Evolutionary conservation across 2,113 vertebrate genomes (phyloP).

Genomic region (Columba livia): DNA sequence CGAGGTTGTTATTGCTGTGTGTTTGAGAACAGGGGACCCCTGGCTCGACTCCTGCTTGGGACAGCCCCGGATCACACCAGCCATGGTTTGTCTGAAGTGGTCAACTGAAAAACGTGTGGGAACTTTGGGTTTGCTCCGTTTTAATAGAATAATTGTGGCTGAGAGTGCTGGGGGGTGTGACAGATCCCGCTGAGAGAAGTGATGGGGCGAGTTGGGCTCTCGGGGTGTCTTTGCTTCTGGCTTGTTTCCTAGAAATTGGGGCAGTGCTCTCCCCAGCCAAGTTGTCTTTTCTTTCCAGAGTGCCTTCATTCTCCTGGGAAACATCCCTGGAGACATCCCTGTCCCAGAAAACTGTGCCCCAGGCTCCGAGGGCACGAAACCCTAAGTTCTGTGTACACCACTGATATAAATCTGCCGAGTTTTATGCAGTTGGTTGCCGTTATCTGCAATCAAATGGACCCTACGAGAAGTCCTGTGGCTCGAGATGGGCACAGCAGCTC

Average conservation of each 20-base stretch:
- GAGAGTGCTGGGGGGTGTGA: background rate
- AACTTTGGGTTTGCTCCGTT: accelerated
- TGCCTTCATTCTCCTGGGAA: background rate
- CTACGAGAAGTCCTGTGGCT: background rate
- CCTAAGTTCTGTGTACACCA: accelerated
- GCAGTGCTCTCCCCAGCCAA: accelerated
- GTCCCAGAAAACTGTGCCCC: background rate
- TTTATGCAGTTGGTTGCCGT: background rate
- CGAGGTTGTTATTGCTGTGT: accelerated
- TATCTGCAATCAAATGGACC: background rate
- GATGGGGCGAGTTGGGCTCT: background rate
- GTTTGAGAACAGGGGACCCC: background rate
- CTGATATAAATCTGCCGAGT: accelerated
- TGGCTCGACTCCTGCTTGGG: background rate
- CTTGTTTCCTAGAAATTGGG: background rate
- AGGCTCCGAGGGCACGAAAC: accelerated
- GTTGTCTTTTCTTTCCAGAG: background rate
- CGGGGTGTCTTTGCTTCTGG: background rate
- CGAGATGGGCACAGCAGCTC: background rate
- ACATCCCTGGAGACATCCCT: background rate
- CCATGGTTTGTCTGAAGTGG: accelerated
- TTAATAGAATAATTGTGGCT: background rate
- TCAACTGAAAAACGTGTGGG: background rate
- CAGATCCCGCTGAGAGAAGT: accelerated
- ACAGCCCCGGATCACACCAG: accelerated